Evolutionary conservation across 1,140 invertebrate genomes (phyloP), one percentile per base, ranked within the genome.

Genomic region (Drosophila persimilis): DNA sequence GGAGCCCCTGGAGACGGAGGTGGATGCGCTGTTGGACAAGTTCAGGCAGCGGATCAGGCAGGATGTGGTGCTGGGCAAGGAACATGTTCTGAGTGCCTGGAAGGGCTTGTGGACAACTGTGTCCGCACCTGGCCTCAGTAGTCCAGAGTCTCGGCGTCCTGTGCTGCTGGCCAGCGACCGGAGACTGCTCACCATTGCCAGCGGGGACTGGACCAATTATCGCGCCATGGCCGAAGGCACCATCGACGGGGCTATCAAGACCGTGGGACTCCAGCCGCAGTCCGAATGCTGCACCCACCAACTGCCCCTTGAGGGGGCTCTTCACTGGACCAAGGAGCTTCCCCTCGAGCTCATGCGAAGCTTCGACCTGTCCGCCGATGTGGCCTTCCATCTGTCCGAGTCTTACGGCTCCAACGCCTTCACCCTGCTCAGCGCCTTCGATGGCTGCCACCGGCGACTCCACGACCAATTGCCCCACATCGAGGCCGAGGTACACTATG

Each of bases 171-270:
- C 54, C n/a, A 67, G 64, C 35, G 48, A 51, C 13, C 31, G 11
- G 11, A 43, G 44, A 2, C 4, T 67, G 8, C 31, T 67, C 2
- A 67, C 44, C 22, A 47, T 60, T 35, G 44, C 57, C 20, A 43
- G 57, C 11, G 64, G 64, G 15, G 44, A 53, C 13, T 58, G 48
- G 56, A 59, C 50, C 17, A 60, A 43, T 7, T 59, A 59, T 11
- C 50, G 64, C 2, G 56, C 55, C 39, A 67, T 67, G 56, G 64
- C 64, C 39, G 48, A 67, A 22, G 64, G 52, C 3, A 24, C 56
- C 15, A 26, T 67, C 11, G 56, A 67, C 15, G 41, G 29, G 17
- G 64, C 57, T 1, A 43, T 62, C 35, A 29, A 46, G 22, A 13
- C 39, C 26, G 4, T 20, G 29, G 1, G 45, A 5, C 45, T 54